Base-by-base conservation (phyloP, 1,140 invertebrate genomes). In the Teleogryllus occipitalis region DNA sequence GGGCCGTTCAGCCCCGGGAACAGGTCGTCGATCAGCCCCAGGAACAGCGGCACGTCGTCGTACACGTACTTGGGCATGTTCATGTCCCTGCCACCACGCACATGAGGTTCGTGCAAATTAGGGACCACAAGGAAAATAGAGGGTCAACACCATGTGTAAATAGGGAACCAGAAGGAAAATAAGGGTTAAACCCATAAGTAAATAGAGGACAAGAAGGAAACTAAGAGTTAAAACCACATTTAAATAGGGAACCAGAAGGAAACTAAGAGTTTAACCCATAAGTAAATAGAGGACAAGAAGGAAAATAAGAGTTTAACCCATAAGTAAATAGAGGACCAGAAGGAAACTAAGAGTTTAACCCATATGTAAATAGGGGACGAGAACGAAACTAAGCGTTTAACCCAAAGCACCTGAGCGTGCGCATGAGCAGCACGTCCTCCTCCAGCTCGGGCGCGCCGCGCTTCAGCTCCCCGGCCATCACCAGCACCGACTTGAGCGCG, bases 21-120 rank as follows among this genome's bases (percentile, higher is more conserved):
- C 73, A 97, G 86, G 86, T 98, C 96, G 78, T 90, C 90, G 80
- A 97, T 96, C 15, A 97, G 88, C 7, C 95, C 95, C 81, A 96
- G 85, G 86, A 98, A 97, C 7, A 97, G 85, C 0, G 95, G 94
- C 0, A 96, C 93, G 85, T 97, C 96, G 83, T 97, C 95, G 84
- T 91, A 95, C 15, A 97, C 92, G 84, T 97, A 97, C 85, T 97
- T 97, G 0, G 96, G 95, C 82, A 95, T 89, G 86, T 97, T 97
- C 93, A 97, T 96, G 83, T 97, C 96, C 83, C 93, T 88, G 82
- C 65, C 76, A 84, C 81, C 74, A 82, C 75, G 78, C 10, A 18
- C 54, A 65, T 7, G 2, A 1, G 54, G 10, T 65, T 3, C 3
- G 18, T 18, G 27, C 27, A 39, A n/a, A n/a, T n/a, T 39, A 2